Evolutionary conservation across 2,888 invertebrate species (phyloP).

Genomic region (Plutella xylostella): DNA sequence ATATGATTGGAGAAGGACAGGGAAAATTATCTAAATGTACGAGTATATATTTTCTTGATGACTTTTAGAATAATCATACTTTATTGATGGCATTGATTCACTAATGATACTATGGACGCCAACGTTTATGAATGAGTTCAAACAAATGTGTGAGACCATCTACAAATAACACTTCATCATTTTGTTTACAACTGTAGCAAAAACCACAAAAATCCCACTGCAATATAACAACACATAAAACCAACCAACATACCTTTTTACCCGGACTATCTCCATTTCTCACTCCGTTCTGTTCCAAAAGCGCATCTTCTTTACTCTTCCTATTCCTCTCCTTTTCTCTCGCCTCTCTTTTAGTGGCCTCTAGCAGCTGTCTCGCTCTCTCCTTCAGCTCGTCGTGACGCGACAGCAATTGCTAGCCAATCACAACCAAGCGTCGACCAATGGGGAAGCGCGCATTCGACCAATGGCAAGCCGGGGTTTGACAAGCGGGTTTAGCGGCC

Average conservation of each 20-base stretch:
- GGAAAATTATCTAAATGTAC: too few relatives aligned
- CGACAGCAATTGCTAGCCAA: conserved; percentile 74
- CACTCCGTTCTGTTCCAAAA: conserved; percentile 75
- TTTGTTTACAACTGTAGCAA: too few relatives aligned
- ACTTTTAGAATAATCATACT: too few relatives aligned
- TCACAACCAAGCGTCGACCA: conserved; percentile 13
- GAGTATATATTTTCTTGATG: too few relatives aligned
- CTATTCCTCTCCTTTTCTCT: conserved; percentile 51
- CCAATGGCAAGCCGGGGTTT: conserved; percentile 1
- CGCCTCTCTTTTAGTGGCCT: conserved; percentile 80
- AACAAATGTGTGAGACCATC: too few relatives aligned
- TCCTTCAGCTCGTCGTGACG: conserved; percentile 88
- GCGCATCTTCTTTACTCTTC: conserved; percentile 43
- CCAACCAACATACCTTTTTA: conserved; percentile 53
- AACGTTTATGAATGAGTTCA: too few relatives aligned
- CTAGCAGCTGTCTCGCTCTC: conserved; percentile 84
- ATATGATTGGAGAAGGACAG: too few relatives aligned
- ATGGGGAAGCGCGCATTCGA: conserved; percentile 18
- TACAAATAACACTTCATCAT: too few relatives aligned
- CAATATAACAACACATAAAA: too few relatives aligned
- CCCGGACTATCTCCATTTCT: conserved; percentile 50
- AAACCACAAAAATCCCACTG: too few relatives aligned
- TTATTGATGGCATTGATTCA: too few relatives aligned
- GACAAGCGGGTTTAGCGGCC: neutral
- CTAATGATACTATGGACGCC: too few relatives aligned